These are phyloP conservation scores for Drosophila melanica DNA, from an alignment of 1,140 invertebrate species.

Conservation along the genomic window DNA sequence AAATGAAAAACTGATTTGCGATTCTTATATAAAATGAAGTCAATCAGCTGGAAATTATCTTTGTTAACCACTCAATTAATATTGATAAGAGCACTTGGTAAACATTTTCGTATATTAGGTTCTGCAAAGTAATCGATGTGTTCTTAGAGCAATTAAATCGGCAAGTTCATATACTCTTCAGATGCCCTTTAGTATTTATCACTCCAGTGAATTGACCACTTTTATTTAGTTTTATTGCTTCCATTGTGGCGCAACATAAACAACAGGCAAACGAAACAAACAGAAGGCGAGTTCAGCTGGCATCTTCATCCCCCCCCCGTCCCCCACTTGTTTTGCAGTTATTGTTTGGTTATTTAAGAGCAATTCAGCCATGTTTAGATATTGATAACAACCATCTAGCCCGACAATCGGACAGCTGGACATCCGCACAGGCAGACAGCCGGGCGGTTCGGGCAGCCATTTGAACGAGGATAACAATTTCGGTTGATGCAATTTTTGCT, in stretches of 20 bases:
- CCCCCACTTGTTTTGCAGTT: constrained; percentile 48
- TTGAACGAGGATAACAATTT: constrained; percentile 70
- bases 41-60: no score
- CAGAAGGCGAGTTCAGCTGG: constrained; percentile 29
- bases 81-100: not conserved
- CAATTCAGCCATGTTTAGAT: constrained; percentile 78
- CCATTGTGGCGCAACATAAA: constrained; percentile 31
- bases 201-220: constrained; percentile 33
- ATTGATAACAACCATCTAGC: constrained; percentile 62
- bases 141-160: constrained; percentile 22
- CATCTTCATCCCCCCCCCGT: constrained; percentile 14
- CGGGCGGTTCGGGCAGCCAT: constrained; percentile 32
- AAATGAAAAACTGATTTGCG: no score
- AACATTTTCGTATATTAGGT: not conserved
- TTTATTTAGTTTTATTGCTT: constrained; percentile 35
- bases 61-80: not conserved
- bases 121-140: not conserved
- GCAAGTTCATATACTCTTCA: constrained; percentile 23
- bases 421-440: constrained; percentile 39
- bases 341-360: constrained; percentile 82
- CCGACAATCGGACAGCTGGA: constrained; percentile 1
- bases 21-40: no score
- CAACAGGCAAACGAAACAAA: constrained; percentile 20
- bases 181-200: constrained; percentile 9
- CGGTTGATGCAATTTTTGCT: constrained; percentile 58